Evolutionary conservation across 2,797 vertebrate species (phyloP), one percentile per base, ranked within the genome.

Genomic region (Oreochromis grahami): DNA sequence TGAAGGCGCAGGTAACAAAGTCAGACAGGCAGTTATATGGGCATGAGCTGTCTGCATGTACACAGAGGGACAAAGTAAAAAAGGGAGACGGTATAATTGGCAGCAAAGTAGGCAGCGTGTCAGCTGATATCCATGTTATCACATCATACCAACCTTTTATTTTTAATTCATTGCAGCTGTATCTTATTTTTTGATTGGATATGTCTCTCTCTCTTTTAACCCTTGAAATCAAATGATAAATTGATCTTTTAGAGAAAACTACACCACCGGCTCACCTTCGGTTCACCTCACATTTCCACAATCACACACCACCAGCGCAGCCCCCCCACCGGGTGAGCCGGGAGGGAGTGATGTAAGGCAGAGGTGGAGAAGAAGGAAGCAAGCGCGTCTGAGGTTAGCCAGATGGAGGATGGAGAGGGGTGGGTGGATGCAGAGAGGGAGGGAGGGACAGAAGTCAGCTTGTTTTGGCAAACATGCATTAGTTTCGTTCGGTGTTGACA

Each of bases 1-100:
- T 93, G 93, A 91, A 88, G 90, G 95, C 94, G 93, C 96, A 97
- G 96, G 95, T 97, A 97, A 95, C 82, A 83, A 36, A 51, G 89
- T 88, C 86, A 85, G 90, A 89, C 86, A 84, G 68, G 63, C 82
- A 58, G 81, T 84, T 58, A 86, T 45, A 48, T n/a, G 56, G 24
- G 79, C 38, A n/a, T 52, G 38, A 80, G 19, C 3, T 8, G 36
- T 53, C 36, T 58, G 3, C 19, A 45, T 38, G 14, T n/a, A 79
- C 38, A 32, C 65, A 70, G 41, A 29, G 68, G 68, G 60, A 32
- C 68, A 24, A 78, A 80, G 24, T 79, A 45, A 81, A 24, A 77
- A 10, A 38, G 29, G n/a, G 45, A 68, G 79, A 70, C 24, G 1
- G 77, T 80, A 34, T 74, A 77, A 82, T 48, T 86, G 72, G 48